Evolutionary conservation across 2,888 invertebrate species (phyloP), one percentile per base, ranked within the genome.

Genomic region (Agrotis puta): DNA sequence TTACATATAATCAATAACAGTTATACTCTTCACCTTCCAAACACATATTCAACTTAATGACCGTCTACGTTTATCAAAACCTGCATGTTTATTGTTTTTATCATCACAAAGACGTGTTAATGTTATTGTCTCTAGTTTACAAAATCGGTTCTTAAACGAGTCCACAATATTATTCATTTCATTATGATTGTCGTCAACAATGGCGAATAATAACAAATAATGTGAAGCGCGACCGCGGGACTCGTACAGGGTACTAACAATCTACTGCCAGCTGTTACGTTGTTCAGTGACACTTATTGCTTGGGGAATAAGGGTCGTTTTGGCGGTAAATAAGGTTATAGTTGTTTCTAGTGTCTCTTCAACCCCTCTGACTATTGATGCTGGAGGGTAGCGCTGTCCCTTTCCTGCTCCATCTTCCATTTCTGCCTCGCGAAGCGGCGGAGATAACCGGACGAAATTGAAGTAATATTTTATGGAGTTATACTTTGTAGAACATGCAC

Each of bases 121-220:
- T 78, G 79, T 82, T 70, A 71, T 79, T 80, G 67, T 77, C 74
- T 57, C 73, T 64, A 73, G 69, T 81, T 73, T 72, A 71, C 67
- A 67, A 69, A 73, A 80, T 70, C 61, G 64, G 48, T 64, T 76
- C 63, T 77, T 72, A 67, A 75, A 76, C 59, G 64, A 65, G 22
- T 70, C 59, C 71, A 73, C 72, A 83, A 68, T 73, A 83, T 76
- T 77, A 82, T 78, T 74, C 73, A 67, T 82, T 79, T 70, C 67
- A 75, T 79, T 77, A 79, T 74, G 64, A 79, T 11, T 64, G 69
- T 71, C 71, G 77, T 78, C 81, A 81, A 85, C 82, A 80, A 86
- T 82, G 78, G 72, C 77, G 73, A 85, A 84, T 80, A 74, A 82
- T 81, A 85, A 83, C 81, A 86, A 83, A 80, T 81, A 75, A 79